Evolutionary conservation across 2,113 vertebrate species (phyloP).

Genomic region (Hoplias malabaricus): DNA sequence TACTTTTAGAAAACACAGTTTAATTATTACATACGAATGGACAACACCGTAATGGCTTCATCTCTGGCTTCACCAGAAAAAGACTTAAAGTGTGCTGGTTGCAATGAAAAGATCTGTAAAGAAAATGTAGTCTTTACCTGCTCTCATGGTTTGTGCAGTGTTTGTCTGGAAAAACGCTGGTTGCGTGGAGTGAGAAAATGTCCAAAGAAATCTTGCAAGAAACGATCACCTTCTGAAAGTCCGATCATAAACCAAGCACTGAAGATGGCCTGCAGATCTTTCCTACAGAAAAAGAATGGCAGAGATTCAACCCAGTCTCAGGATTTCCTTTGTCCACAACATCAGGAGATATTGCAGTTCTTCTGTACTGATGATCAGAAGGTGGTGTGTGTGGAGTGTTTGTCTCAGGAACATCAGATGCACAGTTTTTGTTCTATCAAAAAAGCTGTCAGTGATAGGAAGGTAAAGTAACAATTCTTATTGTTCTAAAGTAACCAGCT

Average conservation of each 20-base stretch:
- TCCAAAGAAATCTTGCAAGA: conserved; percentile 16
- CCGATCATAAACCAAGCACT: neutral
- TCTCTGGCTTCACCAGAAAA: neutral
- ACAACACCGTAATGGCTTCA: neutral
- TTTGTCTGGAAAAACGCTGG: conserved; percentile 1
- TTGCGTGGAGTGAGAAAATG: neutral
- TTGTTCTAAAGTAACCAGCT: no score
- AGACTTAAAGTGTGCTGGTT: conserved; percentile 1
- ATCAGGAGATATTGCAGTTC: neutral
- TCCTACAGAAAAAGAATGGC: neutral
- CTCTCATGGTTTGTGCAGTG: neutral
- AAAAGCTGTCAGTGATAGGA: neutral
- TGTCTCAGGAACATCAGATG: neutral
- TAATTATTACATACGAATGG: no score
- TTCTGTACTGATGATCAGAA: conserved; percentile 14
- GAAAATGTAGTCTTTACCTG: no score
- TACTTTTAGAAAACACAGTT: no score
- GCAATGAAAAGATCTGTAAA: no score
- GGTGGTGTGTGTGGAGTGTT: conserved; percentile 9
- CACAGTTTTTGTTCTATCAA: conserved; percentile 4
- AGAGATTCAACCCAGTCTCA: neutral
- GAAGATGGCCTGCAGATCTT: neutral
- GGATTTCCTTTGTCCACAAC: neutral
- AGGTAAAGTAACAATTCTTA: no score
- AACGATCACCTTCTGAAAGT: neutral